Evolutionary conservation across 2,888 invertebrate species (phyloP).

Genomic region (Steinernema scapterisci): DNA sequence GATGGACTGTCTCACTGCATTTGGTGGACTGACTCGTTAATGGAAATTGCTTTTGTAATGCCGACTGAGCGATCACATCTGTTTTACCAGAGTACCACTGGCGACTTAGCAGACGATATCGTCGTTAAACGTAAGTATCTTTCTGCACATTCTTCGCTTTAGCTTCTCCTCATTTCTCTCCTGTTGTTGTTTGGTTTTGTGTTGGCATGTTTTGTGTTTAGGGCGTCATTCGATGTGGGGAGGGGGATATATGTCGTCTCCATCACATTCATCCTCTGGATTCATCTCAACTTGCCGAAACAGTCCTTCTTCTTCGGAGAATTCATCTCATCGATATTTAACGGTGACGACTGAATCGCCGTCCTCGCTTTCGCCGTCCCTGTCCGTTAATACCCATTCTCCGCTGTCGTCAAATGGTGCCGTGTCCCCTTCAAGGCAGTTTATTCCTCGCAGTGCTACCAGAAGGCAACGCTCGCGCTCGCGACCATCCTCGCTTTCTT

Average conservation of each 20-base stretch:
- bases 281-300: slow-evolving; percentile 1
- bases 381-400: slow-evolving; percentile 23
- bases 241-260: slow-evolving; percentile 2
- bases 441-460: slow-evolving; percentile 20
- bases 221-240: slow-evolving; percentile 8
- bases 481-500: slow-evolving; percentile 23
- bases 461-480: slow-evolving; percentile 25
- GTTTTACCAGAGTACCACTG: background rate
- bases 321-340: background rate
- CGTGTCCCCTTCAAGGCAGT: slow-evolving; percentile 14
- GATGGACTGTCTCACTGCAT: slow-evolving; percentile 61
- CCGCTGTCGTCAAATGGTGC: slow-evolving; percentile 33
- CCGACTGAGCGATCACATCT: slow-evolving; percentile 71
- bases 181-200: no score
- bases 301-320: slow-evolving; percentile 10
- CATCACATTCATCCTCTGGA: slow-evolving; percentile 16
- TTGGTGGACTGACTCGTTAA: slow-evolving; percentile 54
- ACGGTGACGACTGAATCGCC: slow-evolving; percentile 9
- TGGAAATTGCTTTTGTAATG: slow-evolving; percentile 90
- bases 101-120: background rate
- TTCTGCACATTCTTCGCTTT: background rate
- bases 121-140: slow-evolving; percentile 9
- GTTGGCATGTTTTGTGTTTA: background rate
- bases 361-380: slow-evolving; percentile 6
- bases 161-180: slow-evolving; percentile 1